These are phyloP conservation scores for Porites lutea DNA, from an alignment of 64 coral and sea anemone genomes.

Conservation along the genomic window DNA sequence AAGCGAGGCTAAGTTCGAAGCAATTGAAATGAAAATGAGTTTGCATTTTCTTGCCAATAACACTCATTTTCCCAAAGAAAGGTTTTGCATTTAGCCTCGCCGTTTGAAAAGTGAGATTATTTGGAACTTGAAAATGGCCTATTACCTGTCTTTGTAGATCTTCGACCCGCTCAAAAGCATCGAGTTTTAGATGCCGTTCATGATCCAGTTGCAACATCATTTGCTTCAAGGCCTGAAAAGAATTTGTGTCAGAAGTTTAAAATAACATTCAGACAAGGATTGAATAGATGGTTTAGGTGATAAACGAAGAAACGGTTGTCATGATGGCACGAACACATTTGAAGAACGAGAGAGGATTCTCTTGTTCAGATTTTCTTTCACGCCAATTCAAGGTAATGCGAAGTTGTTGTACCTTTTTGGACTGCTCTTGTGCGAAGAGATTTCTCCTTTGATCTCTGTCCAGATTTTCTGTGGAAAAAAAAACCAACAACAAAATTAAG, in stretches of 20 bases:
- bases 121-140: too few species aligned
- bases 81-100: too few species aligned
- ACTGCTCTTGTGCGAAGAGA: slow-evolving; percentile 88
- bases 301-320: background rate
- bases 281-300: background rate
- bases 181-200: slow-evolving; percentile 89
- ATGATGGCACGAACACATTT: too few species aligned
- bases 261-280: background rate
- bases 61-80: too few species aligned
- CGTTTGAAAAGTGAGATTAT: too few species aligned
- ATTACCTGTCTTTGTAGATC: slow-evolving; percentile 91
- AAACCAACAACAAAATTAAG: background rate
- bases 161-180: slow-evolving; percentile 97
- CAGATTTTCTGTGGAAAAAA: slow-evolving; percentile 77
- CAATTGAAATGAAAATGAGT: too few species aligned
- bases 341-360: too few species aligned
- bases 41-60: too few species aligned
- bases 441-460: slow-evolving; percentile 94
- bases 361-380: background rate
- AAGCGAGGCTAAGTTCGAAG: too few species aligned
- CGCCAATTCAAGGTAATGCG: background rate
- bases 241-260: background rate
- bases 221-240: slow-evolving; percentile 82
- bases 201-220: slow-evolving; percentile 93
- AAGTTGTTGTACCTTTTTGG: slow-evolving; percentile 83